A percentile compares a stretch with the other conserved stretches of the same genome.
These are phyloP conservation scores for Macrosiphum euphorbiae DNA, from an alignment of 2,888 invertebrate species.

Conservation along the genomic window DNA sequence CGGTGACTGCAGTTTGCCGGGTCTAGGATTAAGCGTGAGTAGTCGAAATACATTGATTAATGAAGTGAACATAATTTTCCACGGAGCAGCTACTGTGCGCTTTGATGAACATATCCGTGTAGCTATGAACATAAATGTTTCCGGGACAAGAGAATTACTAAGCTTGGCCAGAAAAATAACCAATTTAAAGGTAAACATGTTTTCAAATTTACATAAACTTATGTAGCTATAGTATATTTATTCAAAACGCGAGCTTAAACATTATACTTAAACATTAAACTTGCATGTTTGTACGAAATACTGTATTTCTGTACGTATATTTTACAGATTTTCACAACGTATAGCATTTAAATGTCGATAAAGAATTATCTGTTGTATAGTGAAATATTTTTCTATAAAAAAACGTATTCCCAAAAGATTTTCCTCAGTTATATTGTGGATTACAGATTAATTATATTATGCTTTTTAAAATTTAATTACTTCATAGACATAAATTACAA, in stretches of 20 bases:
- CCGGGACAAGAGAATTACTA: slow-evolving; percentile 81
- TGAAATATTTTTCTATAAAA: background rate
- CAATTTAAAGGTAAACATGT: slow-evolving; percentile 76
- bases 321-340: background rate
- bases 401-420: background rate
- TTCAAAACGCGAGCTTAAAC: background rate
- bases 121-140: slow-evolving; percentile 84
- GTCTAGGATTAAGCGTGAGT: slow-evolving; percentile 76
- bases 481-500: background rate
- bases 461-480: background rate
- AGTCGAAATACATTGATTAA: slow-evolving; percentile 77
- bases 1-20: slow-evolving; percentile 79
- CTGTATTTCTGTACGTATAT: background rate
- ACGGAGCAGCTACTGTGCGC: slow-evolving; percentile 92
- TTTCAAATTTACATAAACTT: background rate
- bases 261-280: background rate
- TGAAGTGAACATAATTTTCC: slow-evolving; percentile 82
- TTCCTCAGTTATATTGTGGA: background rate
- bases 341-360: background rate
- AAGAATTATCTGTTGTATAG: background rate
- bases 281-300: background rate
- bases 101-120: slow-evolving; percentile 86
- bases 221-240: background rate
- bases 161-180: slow-evolving; percentile 80
- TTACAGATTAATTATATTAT: background rate